Percentiles rank a stretch among this genome's conserved stretches.
phyloP scores from a whole-genome alignment of 2,888 invertebrate genomes.

The Drosophila anceps region DNA sequence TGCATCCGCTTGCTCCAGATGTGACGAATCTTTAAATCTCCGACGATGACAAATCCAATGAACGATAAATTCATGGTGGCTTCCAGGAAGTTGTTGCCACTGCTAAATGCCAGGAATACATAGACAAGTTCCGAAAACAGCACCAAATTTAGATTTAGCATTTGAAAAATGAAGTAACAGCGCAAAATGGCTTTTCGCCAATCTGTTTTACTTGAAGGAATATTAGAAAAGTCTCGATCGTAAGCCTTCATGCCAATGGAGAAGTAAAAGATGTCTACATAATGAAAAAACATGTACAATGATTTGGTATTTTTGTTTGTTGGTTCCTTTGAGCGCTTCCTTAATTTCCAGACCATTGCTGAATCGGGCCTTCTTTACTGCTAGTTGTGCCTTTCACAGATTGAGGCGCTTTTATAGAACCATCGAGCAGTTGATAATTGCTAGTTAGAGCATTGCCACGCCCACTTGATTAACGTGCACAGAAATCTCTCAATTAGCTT shows the following conservation, averaged over 20 bases:
- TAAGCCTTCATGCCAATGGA: conserved; percentile 75
- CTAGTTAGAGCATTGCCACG: conserved; percentile 38
- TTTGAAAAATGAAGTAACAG: conserved; percentile 53
- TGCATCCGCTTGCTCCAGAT: conserved; percentile 64
- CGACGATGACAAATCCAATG: conserved; percentile 75
- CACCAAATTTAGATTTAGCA: conserved; percentile 70
- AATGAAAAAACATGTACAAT: conserved; percentile 62
- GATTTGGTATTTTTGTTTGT: conserved; percentile 11
- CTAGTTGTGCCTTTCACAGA: background rate
- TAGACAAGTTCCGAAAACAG: conserved; percentile 73
- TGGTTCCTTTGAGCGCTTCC: conserved; percentile 2
- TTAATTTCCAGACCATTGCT: conserved; percentile 20
- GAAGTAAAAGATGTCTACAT: conserved; percentile 67
- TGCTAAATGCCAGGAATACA: conserved; percentile 68
- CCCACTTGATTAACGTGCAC: conserved; percentile 58
- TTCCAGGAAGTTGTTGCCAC: conserved; percentile 74
- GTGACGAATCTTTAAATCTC: conserved; percentile 75
- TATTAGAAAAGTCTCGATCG: conserved; percentile 5
- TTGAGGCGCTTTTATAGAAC: conserved; percentile 26
- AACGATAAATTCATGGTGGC: conserved; percentile 78
- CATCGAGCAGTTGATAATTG: conserved; percentile 58
- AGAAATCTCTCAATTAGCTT: conserved; percentile 69
- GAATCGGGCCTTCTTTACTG: background rate
- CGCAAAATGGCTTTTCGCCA: conserved; percentile 27
- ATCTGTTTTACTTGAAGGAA: background rate